Base-by-base conservation (phyloP, 2,797 vertebrate genomes). In the Knipowitschia caucasica region DNA sequence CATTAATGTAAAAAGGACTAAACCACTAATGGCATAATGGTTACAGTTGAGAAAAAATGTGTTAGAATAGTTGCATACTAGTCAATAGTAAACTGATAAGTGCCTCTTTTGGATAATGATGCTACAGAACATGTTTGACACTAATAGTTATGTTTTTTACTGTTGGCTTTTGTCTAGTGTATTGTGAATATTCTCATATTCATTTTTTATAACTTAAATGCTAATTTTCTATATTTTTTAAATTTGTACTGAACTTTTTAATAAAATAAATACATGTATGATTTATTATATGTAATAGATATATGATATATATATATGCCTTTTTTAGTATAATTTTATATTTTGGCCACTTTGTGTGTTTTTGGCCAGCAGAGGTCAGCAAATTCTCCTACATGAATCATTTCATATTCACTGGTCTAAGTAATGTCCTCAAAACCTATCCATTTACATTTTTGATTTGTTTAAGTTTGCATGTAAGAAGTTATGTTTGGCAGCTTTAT, bases 11-110 rank as follows among this genome's bases (percentile, higher is more conserved):
- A 81, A 79, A 77, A 82, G 71, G 58, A 75, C 18, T 47, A 45
- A 75, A 53, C 34, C 38, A 63, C 51, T 43, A 44, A 50, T 89
- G 85, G 12, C 85, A 82, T 84, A 90, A 89, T 89, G 39, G 12
- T 49, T 68, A n/a, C 40, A 74, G 33, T 46, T 73, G 45, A 68
- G 51, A 64, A 64, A 20, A n/a, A 25, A 2, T 18, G 29, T 47
- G 62, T 56, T 51, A 25, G 47, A 14, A 25, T 14, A 26, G 49
- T 47, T n/a, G n/a, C n/a, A n/a, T n/a, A n/a, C n/a, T 27, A 51
- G 7, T 64, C 30, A 17, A 40, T n/a, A 43, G 45, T 55, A 58
- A 23, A 20, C 1, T 23, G 10, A 26, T 57, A 47, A 3, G 45
- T 49, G 35, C 20, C 5, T 54, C 40, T 7, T 12, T 4, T 54